Evolutionary conservation across 2,888 invertebrate species (phyloP), one percentile per base, ranked within the genome.

Genomic region (Amphipoea lucens): DNA sequence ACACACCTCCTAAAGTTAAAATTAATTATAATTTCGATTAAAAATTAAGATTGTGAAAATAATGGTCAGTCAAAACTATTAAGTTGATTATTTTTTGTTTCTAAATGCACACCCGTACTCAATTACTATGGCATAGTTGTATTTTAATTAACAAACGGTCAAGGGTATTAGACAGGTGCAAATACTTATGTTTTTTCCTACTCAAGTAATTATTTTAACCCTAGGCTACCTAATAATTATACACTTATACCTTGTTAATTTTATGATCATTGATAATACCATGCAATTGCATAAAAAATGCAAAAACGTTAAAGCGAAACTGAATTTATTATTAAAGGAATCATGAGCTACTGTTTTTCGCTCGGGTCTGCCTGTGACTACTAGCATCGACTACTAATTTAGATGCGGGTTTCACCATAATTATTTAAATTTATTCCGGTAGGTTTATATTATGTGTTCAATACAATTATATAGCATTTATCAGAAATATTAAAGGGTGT

Each of bases 161-260:
- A 88, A 87, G 87, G 85, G 11, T 76, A 65, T 82, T 75, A 57
- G 66, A 83, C 88, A 74, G 81, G 86, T 87, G 86, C 62, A 70
- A 77, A 76, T 85, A 68, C 48, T 73, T 60, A 78, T 14, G 67
- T 81, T 75, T 76, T 60, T 78, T 87, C 62, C 63, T 63, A 60
- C 63, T 71, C 42, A 42, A 75, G 67, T 51, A 7, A 68, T 81
- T 83, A 68, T 69, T 76, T 48, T 65, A 82, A 75, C 68, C 68
- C 62, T 82, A 54, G 23, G 23, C 5, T 48, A 48, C 48, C 45
- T 36, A n/a, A 14, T 45, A 67, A 67, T 78, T 79, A 42, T 42
- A 23, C 7, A 29, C n/a, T 11, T 60, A 20, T 48, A 11, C 9
- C 57, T 11, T 20, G 5, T 48, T 48, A 48, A 57, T 67, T 78